phyloP scores from a whole-genome alignment of 2,113 vertebrate species.

The Petrocephalus zakoni region DNA sequence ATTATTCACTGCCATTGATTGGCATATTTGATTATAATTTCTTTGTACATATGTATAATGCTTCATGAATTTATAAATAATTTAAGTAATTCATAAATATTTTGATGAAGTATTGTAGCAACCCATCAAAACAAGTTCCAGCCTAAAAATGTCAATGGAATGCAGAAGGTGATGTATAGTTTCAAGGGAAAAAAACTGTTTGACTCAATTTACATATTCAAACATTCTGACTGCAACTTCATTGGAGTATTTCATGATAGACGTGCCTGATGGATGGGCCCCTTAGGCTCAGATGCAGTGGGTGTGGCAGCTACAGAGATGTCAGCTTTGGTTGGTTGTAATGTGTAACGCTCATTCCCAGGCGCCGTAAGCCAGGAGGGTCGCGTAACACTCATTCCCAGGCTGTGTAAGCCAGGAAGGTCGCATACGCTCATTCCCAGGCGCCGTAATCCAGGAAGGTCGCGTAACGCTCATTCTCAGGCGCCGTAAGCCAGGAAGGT shows the following conservation, averaged over 20 bases:
- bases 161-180: background rate
- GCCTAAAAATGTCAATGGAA: background rate
- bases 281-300: background rate
- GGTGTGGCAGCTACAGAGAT: background rate
- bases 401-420: too few relatives aligned
- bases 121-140: background rate
- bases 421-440: too few relatives aligned
- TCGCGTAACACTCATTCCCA: background rate
- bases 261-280: background rate
- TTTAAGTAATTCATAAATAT: background rate
- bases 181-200: background rate
- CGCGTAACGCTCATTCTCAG: too few relatives aligned
- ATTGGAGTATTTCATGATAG: background rate
- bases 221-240: background rate
- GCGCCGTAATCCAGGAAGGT: too few relatives aligned
- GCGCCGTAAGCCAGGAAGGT: background rate
- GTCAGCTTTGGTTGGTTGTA: background rate
- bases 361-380: background rate
- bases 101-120: background rate
- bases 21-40: slow-evolving; percentile 17
- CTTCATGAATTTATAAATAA: slow-evolving; percentile 15
- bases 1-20: slow-evolving; percentile 13
- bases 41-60: background rate
- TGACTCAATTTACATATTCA: background rate
- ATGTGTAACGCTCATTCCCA: too few relatives aligned